Base-by-base conservation (phyloP, 2,888 invertebrate species). In the Griposia aprilina region DNA sequence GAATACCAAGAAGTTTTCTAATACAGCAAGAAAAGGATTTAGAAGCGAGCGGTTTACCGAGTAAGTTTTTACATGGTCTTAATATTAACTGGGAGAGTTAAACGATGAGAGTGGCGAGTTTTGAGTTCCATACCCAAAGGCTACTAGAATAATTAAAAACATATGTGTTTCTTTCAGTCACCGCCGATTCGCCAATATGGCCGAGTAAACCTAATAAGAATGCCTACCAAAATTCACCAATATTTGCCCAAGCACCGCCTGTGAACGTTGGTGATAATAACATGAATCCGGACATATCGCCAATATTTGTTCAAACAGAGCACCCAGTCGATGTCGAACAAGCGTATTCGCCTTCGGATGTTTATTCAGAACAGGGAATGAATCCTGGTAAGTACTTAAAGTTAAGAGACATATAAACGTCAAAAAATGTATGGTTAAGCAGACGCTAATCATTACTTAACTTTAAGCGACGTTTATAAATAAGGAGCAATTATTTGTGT, bases 281-380 rank as follows among this genome's bases (percentile, higher is more conserved):
- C 10, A 45, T 8, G 13, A 36, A 62, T 8, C 11, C 55, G 7
- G 23, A 66, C 17, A 15, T 50, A 23, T 63, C 79, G 30, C 87
- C 88, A 62, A 65, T 88, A 50, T 84, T 78, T 66, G 84, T 87
- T 2, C 72, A 88, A 66, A 89, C 89, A 7, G 87, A 88, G 0
- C 52, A 13, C 23, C 79, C 70, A 45, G 59, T 8, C 5, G 67
- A 77, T 10, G 68, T 78, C 11, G 83, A 84, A 26, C 90, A 90
- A 45, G 86, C 84, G 2, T 95, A 95, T 80, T 95, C 95, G 0
- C 95, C 95, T 0, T 93, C 95, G 0, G 95, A 94, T 80, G 70
- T 91, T 4, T 94, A 94, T 78, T 78, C 89, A 11, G 91, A 91
- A 23, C 45, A 41, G n/a, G 66, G 36, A 13, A 48, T 0, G 7